phyloP scores from a whole-genome alignment of 1,140 invertebrate genomes.

The Drosophila fuyamai region DNA sequence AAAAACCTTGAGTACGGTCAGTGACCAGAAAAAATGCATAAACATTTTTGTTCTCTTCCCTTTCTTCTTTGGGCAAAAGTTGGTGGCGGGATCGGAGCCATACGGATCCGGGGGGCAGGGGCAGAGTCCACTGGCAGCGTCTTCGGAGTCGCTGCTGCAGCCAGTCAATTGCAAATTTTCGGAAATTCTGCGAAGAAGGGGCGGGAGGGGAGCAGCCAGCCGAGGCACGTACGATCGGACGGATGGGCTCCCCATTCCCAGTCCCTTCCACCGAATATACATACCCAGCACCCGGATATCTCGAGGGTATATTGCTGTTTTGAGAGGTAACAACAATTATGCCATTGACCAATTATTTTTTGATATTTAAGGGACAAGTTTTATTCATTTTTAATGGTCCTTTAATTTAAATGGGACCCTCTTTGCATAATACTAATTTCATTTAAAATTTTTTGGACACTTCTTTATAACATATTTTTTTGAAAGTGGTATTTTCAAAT shows the following conservation, averaged over 20 bases:
- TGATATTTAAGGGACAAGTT: too few relatives aligned
- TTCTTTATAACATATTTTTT: too few relatives aligned
- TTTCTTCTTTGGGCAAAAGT: slow-evolving; percentile 31
- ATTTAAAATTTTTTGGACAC: too few relatives aligned
- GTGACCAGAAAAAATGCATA: slow-evolving; percentile 82
- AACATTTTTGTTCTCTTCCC: slow-evolving; percentile 75
- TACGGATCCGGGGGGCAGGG: slow-evolving; percentile 4
- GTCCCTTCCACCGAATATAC: slow-evolving; percentile 30
- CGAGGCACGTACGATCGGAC: slow-evolving; percentile 58
- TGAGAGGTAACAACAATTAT: background rate
- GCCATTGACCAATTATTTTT: too few relatives aligned
- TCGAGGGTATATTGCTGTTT: background rate
- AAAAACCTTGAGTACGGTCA: slow-evolving; percentile 83
- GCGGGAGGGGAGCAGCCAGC: slow-evolving; percentile 15
- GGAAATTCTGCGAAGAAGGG: slow-evolving; percentile 64
- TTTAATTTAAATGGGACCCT: too few relatives aligned
- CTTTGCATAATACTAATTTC: too few relatives aligned
- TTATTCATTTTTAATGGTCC: too few relatives aligned
- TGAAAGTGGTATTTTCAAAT: too few relatives aligned
- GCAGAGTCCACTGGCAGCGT: slow-evolving; percentile 25
- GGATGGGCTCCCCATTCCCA: slow-evolving; percentile 35
- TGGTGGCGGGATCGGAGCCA: background rate
- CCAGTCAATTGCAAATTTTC: slow-evolving; percentile 82
- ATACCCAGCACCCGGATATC: background rate
- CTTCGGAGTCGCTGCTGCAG: slow-evolving; percentile 35